Conservation (phyloP, 2,113 vertebrate genomes). For the Mobula hypostoma region DNA sequence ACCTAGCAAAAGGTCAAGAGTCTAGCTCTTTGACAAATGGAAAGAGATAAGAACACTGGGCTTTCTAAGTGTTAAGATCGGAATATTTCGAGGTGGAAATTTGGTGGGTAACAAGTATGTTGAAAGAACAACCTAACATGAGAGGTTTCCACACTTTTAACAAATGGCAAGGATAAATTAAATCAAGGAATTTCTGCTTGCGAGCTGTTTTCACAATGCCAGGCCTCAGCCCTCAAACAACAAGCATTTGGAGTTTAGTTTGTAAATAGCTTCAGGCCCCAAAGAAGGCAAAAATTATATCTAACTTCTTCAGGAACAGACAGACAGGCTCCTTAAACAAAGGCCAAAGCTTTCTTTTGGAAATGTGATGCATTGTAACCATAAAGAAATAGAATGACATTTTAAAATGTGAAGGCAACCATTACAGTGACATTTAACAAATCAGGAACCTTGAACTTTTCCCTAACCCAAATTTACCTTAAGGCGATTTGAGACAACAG, state of each 20-base stretch:
- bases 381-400: constrained; percentile 65
- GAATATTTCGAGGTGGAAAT: neutral
- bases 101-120: neutral
- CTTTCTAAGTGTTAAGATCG: neutral
- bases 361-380: constrained; percentile 58
- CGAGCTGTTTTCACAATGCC: neutral
- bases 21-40: neutral
- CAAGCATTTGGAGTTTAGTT: constrained; percentile 12
- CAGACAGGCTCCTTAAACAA: constrained; percentile 57
- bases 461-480: constrained; percentile 67
- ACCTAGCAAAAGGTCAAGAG: neutral
- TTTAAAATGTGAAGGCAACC: constrained; percentile 65
- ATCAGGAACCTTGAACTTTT: constrained; percentile 62
- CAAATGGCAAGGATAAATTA: neutral
- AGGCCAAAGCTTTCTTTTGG: constrained; percentile 53
- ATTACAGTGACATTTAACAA: constrained; percentile 78
- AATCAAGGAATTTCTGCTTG: neutral
- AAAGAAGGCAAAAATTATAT: constrained; percentile 53
- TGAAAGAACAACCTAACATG: neutral
- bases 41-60: neutral
- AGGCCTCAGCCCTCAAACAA: constrained; percentile 14
- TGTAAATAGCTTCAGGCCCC: constrained; percentile 48
- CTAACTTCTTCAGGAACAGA: constrained; percentile 54
- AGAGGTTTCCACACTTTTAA: constrained; percentile 1
- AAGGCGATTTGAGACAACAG: constrained; percentile 72